Evolutionary conservation across 2,797 vertebrate genomes (phyloP), one percentile per base, ranked within the genome.

Genomic region (Cynopterus sphinx): DNA sequence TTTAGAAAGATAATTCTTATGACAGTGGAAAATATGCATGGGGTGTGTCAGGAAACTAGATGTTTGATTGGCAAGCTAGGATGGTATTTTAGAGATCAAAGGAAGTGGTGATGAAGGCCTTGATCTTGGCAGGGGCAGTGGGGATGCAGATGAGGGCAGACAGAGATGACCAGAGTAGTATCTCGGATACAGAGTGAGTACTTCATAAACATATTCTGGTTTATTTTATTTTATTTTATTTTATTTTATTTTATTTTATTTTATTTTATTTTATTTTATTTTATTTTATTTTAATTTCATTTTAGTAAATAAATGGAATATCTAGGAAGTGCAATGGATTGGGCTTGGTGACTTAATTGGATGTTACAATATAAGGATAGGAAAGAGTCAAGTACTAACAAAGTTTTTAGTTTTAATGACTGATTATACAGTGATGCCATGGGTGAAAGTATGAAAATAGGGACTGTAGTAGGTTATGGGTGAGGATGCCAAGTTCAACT

Each of bases 1-100:
- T 95, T 87, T 71, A 61, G 53, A n/a, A 81, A 94, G 43, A 68
- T 65, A 55, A 67, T 57, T 75, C 39, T 88, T 91, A n/a, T 33
- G 33, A 87, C 31, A 59, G 75, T 85, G 26, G 41, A 93, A 96
- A 96, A 78, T 63, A 81, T 70, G 26, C 31, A 61, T 36, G 22
- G 26, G 28, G 31, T 82, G 21, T 86, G 28, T 51, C 49, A 73
- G 41, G 68, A 83, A 82, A 86, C 19, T 87, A 68, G 70, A 92
- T 94, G 21, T 41, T 77, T 90, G 4, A 49, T 5, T 16, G 49
- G 7, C 24, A 90, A 83, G 31, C 19, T 51, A 51, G 43, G 74
- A 49, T 49, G 46, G 13, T 77, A 59, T 74, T 94, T 95, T 71
- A 41, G 24, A 57, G 63, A 77, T n/a, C 4, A 6, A 67, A 84